phyloP scores from a whole-genome alignment of 2,888 invertebrate genomes.

The Ethmia dodecea region DNA sequence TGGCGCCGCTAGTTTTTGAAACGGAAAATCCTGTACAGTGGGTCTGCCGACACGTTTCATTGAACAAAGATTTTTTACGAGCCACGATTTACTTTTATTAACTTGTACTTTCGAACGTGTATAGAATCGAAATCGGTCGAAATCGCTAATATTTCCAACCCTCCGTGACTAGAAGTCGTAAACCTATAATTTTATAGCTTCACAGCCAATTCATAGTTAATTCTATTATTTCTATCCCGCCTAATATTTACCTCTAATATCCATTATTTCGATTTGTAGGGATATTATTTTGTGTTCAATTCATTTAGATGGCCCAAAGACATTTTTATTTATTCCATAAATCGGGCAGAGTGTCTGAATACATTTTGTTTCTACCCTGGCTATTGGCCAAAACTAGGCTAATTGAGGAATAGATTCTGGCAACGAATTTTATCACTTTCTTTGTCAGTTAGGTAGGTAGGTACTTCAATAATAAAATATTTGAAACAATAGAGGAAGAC shows the following conservation, averaged over 20 bases:
- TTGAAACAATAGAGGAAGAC: too few relatives aligned
- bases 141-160: conserved; percentile 5
- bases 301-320: too few relatives aligned
- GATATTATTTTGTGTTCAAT: too few relatives aligned
- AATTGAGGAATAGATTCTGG: too few relatives aligned
- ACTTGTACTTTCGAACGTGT: conserved; percentile 6
- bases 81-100: conserved; percentile 9
- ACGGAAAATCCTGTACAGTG: background rate
- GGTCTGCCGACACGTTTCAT: conserved; percentile 2
- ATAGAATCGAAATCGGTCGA: conserved; percentile 2
- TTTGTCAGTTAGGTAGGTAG: too few relatives aligned
- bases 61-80: conserved; percentile 5
- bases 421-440: too few relatives aligned
- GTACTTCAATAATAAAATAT: too few relatives aligned
- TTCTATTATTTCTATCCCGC: conserved; percentile 7
- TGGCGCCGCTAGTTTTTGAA: background rate
- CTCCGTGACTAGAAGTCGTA: conserved; percentile 34
- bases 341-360: too few relatives aligned
- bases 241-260: conserved; percentile 4
- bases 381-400: too few relatives aligned
- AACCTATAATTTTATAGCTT: conserved; percentile 26
- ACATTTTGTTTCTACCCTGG: too few relatives aligned
- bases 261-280: conserved; percentile 4
- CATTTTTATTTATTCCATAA: too few relatives aligned
- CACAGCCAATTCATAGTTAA: conserved; percentile 6